Percentiles rank a stretch among this genome's conserved stretches.
These are phyloP conservation scores for Ochlodes sylvanus DNA, from an alignment of 2,888 invertebrate genomes.

Conservation along the genomic window DNA sequence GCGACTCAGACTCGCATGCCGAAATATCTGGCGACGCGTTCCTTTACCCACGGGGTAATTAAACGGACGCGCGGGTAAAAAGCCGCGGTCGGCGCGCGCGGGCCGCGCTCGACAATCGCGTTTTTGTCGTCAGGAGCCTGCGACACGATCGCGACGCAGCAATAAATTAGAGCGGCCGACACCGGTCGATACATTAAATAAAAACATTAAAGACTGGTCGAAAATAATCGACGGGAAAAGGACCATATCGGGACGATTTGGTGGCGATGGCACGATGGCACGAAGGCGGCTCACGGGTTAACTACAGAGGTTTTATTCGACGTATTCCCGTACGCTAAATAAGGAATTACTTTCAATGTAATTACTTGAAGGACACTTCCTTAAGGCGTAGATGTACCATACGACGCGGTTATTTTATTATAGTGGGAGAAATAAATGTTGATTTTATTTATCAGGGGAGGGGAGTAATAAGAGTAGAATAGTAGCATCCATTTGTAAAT, in stretches of 20 bases:
- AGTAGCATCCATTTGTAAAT: slow-evolving; percentile 3
- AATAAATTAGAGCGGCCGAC: slow-evolving; percentile 81
- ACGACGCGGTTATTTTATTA: background rate
- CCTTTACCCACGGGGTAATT: slow-evolving; percentile 69
- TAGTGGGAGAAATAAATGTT: no score
- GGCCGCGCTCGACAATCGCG: slow-evolving; percentile 55
- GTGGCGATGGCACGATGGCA: slow-evolving; percentile 56
- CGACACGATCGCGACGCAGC: slow-evolving; percentile 65
- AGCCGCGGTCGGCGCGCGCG: slow-evolving; percentile 59
- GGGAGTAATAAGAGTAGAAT: background rate
- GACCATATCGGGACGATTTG: slow-evolving; percentile 78
- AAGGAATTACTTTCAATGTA: slow-evolving; percentile 6
- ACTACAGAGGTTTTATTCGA: slow-evolving; percentile 18
- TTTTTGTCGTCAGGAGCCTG: slow-evolving; percentile 78
- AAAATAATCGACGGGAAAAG: slow-evolving; percentile 78
- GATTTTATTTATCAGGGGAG: no score
- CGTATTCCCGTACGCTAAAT: slow-evolving; percentile 20
- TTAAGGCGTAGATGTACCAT: background rate
- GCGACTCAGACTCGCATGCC: slow-evolving; percentile 48
- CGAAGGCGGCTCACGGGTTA: slow-evolving; percentile 41
- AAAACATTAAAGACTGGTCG: slow-evolving; percentile 81
- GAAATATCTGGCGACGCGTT: slow-evolving; percentile 52
- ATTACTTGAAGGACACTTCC: background rate
- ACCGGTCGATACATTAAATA: slow-evolving; percentile 82
- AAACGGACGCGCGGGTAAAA: slow-evolving; percentile 75